Evolutionary conservation across 2,888 invertebrate genomes (phyloP), one percentile per base, ranked within the genome.

Genomic region (Drosophila cognata): DNA sequence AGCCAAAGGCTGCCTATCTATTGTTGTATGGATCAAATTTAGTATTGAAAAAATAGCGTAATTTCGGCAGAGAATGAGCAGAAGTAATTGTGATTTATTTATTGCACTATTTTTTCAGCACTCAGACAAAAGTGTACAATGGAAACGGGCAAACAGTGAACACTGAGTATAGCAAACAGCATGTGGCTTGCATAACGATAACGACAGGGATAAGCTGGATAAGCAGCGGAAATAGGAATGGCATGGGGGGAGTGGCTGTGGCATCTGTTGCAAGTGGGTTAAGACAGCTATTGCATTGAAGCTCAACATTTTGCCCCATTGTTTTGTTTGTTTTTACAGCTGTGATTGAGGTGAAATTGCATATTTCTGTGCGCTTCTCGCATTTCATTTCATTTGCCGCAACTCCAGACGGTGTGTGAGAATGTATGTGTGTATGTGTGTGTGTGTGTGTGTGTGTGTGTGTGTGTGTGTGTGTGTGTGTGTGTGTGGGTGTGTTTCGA

Each of bases 281-380:
- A 16, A 28, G n/a, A 38, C 21, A 41, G 25, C 46, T 46, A 50
- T 48, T 43, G 65, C 56, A 58, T 71, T 51, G 64, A n/a, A 57
- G 51, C 68, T 53, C 71, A 71, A 69, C 53, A 46, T 62, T 68
- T 41, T 66, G 60, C 67, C 67, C 82, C 77, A 76, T 89, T 89
- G 88, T 84, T 25, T 87, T 89, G 89, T 88, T 85, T 85, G 88
- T 80, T 84, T 82, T 89, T 85, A 81, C 85, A 89, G 71, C 88
- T 82, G 89, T 88, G 85, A 89, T 86, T 86, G 89, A 88, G 88
- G 85, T 86, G 83, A 81, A 89, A 89, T 88, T 86, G 89, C 89
- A 89, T 89, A 89, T 85, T 85, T 89, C 88, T 73, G 80, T 85
- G 75, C 80, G 78, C 82, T 85, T 84, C 88, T 73, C 76, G 76